Evolutionary conservation across 2,113 vertebrate genomes (phyloP).

Genomic region (Rhadina sibilatrix): DNA sequence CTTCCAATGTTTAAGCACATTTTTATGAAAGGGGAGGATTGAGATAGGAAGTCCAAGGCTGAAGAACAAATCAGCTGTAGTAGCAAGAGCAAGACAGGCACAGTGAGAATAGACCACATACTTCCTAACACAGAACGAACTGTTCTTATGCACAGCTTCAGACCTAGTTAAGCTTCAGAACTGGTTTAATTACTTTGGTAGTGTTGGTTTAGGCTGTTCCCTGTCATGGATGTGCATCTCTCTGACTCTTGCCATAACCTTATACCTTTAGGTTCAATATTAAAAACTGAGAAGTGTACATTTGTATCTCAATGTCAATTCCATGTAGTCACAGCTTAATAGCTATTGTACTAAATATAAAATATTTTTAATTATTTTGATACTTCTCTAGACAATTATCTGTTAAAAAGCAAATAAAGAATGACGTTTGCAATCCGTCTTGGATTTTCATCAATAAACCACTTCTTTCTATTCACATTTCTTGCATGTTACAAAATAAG

Average conservation of each 20-base stretch:
- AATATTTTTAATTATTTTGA: not conserved
- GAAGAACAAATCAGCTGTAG: not conserved
- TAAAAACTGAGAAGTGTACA: not conserved
- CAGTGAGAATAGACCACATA: not conserved
- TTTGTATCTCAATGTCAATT: not conserved
- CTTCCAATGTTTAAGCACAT: not conserved
- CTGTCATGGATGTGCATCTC: not conserved
- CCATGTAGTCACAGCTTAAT: not conserved
- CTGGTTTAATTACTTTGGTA: not conserved
- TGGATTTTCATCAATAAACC: not conserved
- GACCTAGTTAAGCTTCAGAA: not conserved
- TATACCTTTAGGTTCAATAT: not conserved
- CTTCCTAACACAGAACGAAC: not conserved
- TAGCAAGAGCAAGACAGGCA: not conserved
- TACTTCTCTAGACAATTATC: not conserved
- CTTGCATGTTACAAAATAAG: not conserved
- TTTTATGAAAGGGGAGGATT: not conserved
- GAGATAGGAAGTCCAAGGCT: not conserved
- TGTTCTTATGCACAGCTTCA: not conserved
- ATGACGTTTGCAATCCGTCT: not conserved
- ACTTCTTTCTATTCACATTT: not conserved
- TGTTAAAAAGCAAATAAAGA: not conserved
- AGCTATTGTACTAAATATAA: not conserved
- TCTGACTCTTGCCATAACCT: not conserved
- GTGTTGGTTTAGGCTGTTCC: not conserved